Conservation (phyloP, 2,888 invertebrate genomes). For the Strigamia transsilvanica region DNA sequence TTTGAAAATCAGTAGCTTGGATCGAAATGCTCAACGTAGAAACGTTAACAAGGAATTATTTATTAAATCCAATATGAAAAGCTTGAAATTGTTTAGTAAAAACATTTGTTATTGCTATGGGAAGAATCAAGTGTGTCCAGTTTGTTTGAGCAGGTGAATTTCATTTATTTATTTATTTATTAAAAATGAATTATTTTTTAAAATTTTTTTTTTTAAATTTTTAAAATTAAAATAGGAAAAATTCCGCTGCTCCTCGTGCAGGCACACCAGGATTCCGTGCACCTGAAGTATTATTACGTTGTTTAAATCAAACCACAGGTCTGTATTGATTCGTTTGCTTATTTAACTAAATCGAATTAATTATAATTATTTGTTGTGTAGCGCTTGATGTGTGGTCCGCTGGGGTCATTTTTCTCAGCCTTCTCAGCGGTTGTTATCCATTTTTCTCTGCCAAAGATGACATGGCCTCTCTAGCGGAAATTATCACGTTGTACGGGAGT, state of each 20-base stretch:
- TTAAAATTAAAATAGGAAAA: slow-evolving; percentile 16
- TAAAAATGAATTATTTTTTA: not conserved
- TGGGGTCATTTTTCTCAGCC: slow-evolving; percentile 81
- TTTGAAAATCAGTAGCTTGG: slow-evolving; percentile 14
- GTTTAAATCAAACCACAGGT: slow-evolving; percentile 79
- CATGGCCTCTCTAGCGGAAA: slow-evolving; percentile 80
- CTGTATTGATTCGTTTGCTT: slow-evolving; percentile 52
- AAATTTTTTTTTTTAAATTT: not conserved
- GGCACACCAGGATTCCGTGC: slow-evolving; percentile 91
- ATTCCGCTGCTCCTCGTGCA: slow-evolving; percentile 78
- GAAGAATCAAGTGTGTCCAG: slow-evolving; percentile 73
- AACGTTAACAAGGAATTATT: not conserved
- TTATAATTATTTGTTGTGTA: slow-evolving; percentile 60
- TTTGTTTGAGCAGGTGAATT: slow-evolving; percentile 72
- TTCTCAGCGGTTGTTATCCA: slow-evolving; percentile 81
- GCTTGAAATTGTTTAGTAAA: not conserved
- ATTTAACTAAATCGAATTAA: not conserved
- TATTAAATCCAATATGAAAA: not conserved
- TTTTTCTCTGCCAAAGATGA: slow-evolving; percentile 85
- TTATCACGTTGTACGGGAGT: slow-evolving; percentile 80
- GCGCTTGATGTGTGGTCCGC: slow-evolving; percentile 90
- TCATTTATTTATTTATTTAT: slow-evolving; percentile 6
- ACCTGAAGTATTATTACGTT: slow-evolving; percentile 84
- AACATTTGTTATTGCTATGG: slow-evolving; percentile 73
- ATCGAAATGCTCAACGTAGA: not conserved